Evolutionary conservation across 2,113 vertebrate species (phyloP), one percentile per base, ranked within the genome.

Genomic region (Cyprichromis sp.): DNA sequence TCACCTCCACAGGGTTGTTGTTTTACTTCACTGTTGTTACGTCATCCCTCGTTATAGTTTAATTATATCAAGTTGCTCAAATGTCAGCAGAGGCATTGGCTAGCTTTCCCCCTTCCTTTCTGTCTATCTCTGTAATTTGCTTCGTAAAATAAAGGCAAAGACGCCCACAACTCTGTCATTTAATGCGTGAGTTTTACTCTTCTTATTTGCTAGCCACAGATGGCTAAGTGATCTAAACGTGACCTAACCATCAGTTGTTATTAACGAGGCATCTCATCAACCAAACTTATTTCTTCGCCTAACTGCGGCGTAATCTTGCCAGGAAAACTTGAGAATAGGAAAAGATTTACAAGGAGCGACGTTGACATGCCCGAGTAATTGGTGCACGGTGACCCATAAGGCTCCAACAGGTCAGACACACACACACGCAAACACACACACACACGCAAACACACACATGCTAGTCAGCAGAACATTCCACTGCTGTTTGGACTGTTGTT

Each of bases 401-500:
- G 81, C 89, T 92, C 59, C 84, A 73, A 79, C 87, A 71, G 88
- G 63, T 87, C 88, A 87, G 81, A 17, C 81, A 16, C 71, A 31
- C 81, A 61, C 53, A 42, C 83, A 73, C 88, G 61, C 61, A 84
- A 81, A 87, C 82, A 87, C 91, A 90, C 93, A 92, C 93, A 91
- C 53, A 53, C 84, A 80, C 89, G 40, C 80, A 85, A 82, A 88
- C 82, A 87, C 92, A 91, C 93, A 92, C 92, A 92, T 54, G 81
- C 81, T 93, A 89, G 94, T 95, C 92, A 93, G 92, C 89, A 92
- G 88, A 89, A 87, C 94, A 95, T 95, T 94, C 94, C 95, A 83
- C 81, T 9, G 91, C 94, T 95, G 89, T 96, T 96, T 95, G 93
- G 92, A 82, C 91, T 90, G 88, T 93, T 94, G 95, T 95, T 96